phyloP scores from a whole-genome alignment of 2,797 vertebrate genomes.

The Megalops cyprinoides region DNA sequence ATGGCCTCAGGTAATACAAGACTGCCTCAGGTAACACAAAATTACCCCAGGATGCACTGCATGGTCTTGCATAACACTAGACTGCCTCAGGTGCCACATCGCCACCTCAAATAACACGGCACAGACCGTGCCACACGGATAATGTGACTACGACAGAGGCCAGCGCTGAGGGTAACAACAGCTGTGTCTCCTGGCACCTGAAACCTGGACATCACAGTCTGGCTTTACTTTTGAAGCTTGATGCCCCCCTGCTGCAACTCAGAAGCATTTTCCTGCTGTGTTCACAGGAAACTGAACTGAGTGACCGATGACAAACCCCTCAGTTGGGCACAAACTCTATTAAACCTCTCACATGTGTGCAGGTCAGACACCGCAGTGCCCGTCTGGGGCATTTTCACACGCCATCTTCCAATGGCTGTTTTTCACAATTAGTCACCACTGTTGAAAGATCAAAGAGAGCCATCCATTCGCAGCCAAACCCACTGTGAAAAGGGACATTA shows the following conservation, averaged over 20 bases:
- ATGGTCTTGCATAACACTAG: background rate
- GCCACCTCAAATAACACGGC: no score
- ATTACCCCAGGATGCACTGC: background rate
- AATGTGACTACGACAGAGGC: background rate
- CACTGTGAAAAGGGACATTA: background rate
- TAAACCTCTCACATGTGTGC: slow-evolving; percentile 5
- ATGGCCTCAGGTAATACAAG: background rate
- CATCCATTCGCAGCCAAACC: background rate
- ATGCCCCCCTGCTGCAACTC: background rate
- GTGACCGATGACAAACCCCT: background rate
- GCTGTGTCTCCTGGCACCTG: background rate
- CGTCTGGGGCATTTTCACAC: slow-evolving; percentile 13
- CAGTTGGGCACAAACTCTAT: background rate
- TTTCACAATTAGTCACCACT: background rate
- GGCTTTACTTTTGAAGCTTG: slow-evolving; percentile 7
- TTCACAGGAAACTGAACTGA: slow-evolving; percentile 2
- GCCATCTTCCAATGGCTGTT: background rate
- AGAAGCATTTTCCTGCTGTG: background rate
- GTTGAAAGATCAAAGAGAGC: background rate
- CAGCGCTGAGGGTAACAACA: background rate
- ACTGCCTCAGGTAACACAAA: background rate
- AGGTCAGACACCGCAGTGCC: slow-evolving; percentile 5
- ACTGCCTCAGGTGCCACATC: no score
- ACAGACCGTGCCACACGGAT: background rate
- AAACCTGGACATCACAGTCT: background rate